A percentile compares a stretch with the other conserved stretches of the same genome.
phyloP scores from a whole-genome alignment of 2,888 invertebrate genomes.

The Penaeus monodon region DNA sequence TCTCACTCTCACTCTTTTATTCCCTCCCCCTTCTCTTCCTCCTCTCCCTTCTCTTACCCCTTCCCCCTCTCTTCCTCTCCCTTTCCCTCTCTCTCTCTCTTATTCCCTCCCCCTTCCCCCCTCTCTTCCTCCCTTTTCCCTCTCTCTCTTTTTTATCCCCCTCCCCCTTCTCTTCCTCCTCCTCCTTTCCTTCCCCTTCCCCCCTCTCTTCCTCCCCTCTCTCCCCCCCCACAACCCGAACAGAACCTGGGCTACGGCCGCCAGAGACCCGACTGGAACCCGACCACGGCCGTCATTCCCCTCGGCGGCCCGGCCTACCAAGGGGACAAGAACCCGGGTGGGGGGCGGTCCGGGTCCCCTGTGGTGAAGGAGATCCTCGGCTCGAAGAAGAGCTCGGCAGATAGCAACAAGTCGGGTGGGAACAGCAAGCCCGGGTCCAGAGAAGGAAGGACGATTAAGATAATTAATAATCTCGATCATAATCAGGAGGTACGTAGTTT shows the following conservation, averaged over 20 bases:
- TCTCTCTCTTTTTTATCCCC: background rate
- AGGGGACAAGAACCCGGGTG: background rate
- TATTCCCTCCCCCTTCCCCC: background rate
- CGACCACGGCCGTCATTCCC: background rate
- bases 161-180: too few species aligned
- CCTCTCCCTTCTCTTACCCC: background rate
- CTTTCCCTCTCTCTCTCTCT: background rate
- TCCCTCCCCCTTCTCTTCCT: background rate
- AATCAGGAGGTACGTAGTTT: constrained; percentile 54
- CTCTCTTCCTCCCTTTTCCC: background rate
- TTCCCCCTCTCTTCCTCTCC: background rate
- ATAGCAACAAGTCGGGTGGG: constrained; percentile 32
- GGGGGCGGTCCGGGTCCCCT: constrained; percentile 27
- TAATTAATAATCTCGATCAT: constrained; percentile 81
- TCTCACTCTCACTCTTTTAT: too few species aligned
- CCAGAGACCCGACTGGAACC: constrained; percentile 50
- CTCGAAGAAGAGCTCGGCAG: constrained; percentile 49
- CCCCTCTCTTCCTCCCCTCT: background rate
- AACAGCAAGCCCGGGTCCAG: constrained; percentile 69
- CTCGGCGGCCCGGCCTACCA: background rate
- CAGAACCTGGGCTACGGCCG: constrained; percentile 59
- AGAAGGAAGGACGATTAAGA: constrained; percentile 85
- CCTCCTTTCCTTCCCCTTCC: too few species aligned
- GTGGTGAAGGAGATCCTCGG: constrained; percentile 36
- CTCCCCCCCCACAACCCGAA: too few species aligned